phyloP scores from a whole-genome alignment of 2,113 vertebrate genomes.

The Limanda limanda region DNA sequence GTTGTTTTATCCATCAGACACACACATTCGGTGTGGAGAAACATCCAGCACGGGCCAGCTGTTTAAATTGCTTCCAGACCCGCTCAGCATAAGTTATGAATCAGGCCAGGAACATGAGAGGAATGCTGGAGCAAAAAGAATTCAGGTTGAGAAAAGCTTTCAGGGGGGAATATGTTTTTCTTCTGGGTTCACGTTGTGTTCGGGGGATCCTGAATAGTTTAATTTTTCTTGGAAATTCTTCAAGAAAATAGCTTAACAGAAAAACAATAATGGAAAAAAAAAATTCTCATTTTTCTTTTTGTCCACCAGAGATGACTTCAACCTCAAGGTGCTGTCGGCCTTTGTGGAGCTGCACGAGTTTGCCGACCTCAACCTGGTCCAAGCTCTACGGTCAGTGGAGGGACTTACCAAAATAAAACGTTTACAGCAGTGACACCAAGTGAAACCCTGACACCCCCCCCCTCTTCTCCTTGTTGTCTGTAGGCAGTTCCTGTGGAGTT shows the following conservation, averaged over 20 bases:
- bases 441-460: neutral
- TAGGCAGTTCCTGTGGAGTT: constrained; percentile 99
- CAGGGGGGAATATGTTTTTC: constrained; percentile 49
- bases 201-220: constrained; percentile 10
- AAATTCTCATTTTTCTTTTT: constrained; percentile 2
- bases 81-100: constrained; percentile 38
- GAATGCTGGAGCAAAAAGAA: constrained; percentile 62
- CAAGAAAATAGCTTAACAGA: neutral
- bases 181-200: constrained; percentile 28
- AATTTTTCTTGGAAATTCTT: neutral
- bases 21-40: constrained; percentile 9
- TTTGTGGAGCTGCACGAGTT: constrained; percentile 99
- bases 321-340: constrained; percentile 97
- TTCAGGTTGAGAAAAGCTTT: constrained; percentile 47
- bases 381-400: constrained; percentile 92
- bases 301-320: constrained; percentile 93
- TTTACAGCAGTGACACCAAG: neutral
- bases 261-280: neutral
- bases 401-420: neutral
- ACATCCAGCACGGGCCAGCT: constrained; percentile 51
- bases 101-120: constrained; percentile 51
- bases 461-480: neutral
- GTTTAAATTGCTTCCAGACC: constrained; percentile 71
- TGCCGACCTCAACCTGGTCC: constrained; percentile 97
- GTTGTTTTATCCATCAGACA: constrained; percentile 57